phyloP scores from a whole-genome alignment of 2,113 vertebrate species.

The Verasper variegatus region DNA sequence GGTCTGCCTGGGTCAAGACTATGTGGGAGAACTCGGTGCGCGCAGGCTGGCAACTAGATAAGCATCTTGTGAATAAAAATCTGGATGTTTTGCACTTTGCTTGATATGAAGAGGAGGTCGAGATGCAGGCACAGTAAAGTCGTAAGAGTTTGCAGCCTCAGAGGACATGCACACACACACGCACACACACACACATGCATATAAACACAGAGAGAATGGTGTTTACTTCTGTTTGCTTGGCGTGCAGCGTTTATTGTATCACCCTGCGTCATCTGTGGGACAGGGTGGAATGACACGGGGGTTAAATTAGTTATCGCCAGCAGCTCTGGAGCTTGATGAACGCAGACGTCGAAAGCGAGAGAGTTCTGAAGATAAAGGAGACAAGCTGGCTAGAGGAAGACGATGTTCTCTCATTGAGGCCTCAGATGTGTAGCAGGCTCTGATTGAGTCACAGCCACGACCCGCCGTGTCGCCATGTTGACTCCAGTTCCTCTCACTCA shows the following conservation, averaged over 20 bases:
- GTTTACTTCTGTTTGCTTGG: slow-evolving; percentile 50
- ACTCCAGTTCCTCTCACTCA: slow-evolving; percentile 66
- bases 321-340: slow-evolving; percentile 27
- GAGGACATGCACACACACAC: slow-evolving; percentile 19
- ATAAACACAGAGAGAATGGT: slow-evolving; percentile 31
- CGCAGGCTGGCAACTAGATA: slow-evolving; percentile 49
- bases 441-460: slow-evolving; percentile 50
- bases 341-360: slow-evolving; percentile 18
- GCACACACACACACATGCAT: slow-evolving; percentile 5
- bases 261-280: slow-evolving; percentile 3
- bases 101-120: slow-evolving; percentile 57
- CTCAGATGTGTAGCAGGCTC: slow-evolving; percentile 2
- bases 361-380: slow-evolving; percentile 13
- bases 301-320: slow-evolving; percentile 52
- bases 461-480: slow-evolving; percentile 63
- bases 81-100: slow-evolving; percentile 38
- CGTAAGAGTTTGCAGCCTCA: slow-evolving; percentile 28
- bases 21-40: slow-evolving; percentile 1
- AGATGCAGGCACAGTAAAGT: slow-evolving; percentile 46
- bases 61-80: slow-evolving; percentile 52
- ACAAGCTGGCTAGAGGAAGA: slow-evolving; percentile 3
- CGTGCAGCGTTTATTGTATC: slow-evolving; percentile 41
- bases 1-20: slow-evolving; percentile 20
- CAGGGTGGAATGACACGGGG: slow-evolving; percentile 58
- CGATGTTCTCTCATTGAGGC: neutral